Base-by-base conservation (phyloP, 2,113 vertebrate genomes). In the Galbula dea region DNA sequence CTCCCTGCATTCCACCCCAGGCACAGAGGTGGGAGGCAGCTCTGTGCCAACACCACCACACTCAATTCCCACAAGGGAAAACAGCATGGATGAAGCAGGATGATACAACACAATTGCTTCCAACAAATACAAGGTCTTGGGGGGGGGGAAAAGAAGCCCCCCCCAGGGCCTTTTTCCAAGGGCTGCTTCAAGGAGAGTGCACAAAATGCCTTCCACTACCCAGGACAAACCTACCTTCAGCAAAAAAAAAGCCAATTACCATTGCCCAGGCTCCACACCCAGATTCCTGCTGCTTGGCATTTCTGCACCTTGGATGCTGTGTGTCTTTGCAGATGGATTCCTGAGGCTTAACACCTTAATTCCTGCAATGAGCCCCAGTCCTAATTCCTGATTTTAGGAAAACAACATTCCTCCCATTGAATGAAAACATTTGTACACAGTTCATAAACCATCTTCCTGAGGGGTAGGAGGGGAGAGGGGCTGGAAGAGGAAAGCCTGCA, bases 381-480 rank as follows among this genome's bases (percentile, higher is more conserved):
- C 95, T 94, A 91, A 95, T 95, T 95, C 95, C 84, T 9, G 67
- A 93, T 94, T 97, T 97, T 96, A 96, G 95, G 96, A 96, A 98
- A 98, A 98, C 92, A 97, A 96, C 96, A 92, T 97, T 97, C 90
- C 95, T 97, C 62, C 97, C 95, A 84, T 81, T 94, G 87, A 94
- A 94, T 92, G 94, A 95, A 97, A 96, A 97, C 94, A 85, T 95
- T 94, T 95, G 81, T 77, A 94, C 96, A 93, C 96, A 98, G 96
- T 96, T 86, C 97, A 97, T 97, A 97, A 98, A 98, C 96, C 95
- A 97, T 98, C 96, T 96, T 94, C 95, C 93, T 89, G 77, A 89
- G 88, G 88, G 87, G 34, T 9, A 82, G 90, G 74, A 74, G 79
- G 54, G 49, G 58, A 71, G 68, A 65, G 32, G 55, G 87, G 57